Evolutionary conservation across 2,797 vertebrate genomes (phyloP), one percentile per base, ranked within the genome.

Genomic region (Betta splendens): DNA sequence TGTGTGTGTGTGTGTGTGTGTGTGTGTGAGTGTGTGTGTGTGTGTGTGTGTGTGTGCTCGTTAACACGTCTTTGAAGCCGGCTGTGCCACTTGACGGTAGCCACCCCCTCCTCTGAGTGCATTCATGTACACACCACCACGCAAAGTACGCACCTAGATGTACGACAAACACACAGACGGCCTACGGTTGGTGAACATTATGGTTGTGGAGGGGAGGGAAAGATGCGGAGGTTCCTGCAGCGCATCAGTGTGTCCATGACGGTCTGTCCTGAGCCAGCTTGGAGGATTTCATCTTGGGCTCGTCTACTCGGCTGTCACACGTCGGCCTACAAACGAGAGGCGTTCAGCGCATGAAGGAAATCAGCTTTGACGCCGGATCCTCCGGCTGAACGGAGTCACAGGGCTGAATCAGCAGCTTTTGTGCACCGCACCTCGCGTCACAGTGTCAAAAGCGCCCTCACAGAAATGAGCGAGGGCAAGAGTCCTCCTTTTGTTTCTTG

Each of bases 71-170:
- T 75, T 72, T 74, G 72, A 84, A 70, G 75, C 70, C 76, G 68
- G 49, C 64, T 73, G 87, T 56, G 61, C 64, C 57, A 69, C 77
- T 75, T 77, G 75, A 85, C 76, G 86, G 69, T 65, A 64, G 28
- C 62, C 33, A 57, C 21, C 42, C 40, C 56, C 39, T 53, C 51
- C 26, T 32, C 58, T 5, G 13, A 55, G 18, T 44, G 32, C 51
- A 36, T 3, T 3, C 61, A 58, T 31, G 25, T 15, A 57, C 29
- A 33, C 59, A 5, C 47, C 47, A 32, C 50, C 33, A 18, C 28
- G 32, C 29, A 26, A 51, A 40, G 26, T 28, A 9, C 10, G 26
- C 10, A 26, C 18, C 12, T 31, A 52, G 9, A 52, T 17, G 17
- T 29, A 20, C 5, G 13, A 21, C 29, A 29, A 2, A 37, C 12